Percentiles rank a stretch among this genome's conserved stretches.
Evolutionary conservation across 1,140 invertebrate genomes (phyloP).

Genomic region (Wasmannia auropunctata): DNA sequence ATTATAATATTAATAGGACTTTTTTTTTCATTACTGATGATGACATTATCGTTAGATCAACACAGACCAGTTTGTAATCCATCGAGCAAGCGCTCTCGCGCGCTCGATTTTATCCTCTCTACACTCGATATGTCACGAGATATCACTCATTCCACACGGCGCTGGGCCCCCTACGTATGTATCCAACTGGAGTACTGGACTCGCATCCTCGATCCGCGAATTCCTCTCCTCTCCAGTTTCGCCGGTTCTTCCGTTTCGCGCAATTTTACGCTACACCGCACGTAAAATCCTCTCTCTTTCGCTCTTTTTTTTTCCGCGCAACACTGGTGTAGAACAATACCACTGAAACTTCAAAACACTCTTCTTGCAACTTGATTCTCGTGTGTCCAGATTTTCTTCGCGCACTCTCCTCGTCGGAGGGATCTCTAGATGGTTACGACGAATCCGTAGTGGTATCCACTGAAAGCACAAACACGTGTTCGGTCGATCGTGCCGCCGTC

Average conservation of each 20-base stretch:
- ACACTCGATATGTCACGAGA: slow-evolving; percentile 38
- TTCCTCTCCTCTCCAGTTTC: neutral
- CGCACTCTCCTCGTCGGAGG: neutral
- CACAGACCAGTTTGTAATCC: slow-evolving; percentile 38
- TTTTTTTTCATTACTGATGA: slow-evolving; percentile 9
- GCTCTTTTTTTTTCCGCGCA: neutral
- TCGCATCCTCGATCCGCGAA: neutral
- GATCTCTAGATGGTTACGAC: slow-evolving; percentile 13
- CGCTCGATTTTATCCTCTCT: slow-evolving; percentile 24
- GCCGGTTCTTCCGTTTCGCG: neutral
- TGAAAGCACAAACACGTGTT: slow-evolving; percentile 54
- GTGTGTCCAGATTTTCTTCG: slow-evolving; percentile 10
- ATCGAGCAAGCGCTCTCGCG: slow-evolving; percentile 19
- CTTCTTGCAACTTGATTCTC: slow-evolving; percentile 20
- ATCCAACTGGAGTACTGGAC: slow-evolving; percentile 6
- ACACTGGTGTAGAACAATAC: slow-evolving; percentile 6
- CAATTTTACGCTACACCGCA: neutral
- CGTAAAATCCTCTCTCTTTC: neutral
- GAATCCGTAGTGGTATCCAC: slow-evolving; percentile 1
- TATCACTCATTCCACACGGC: slow-evolving; percentile 30
- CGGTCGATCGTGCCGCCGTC: neutral
- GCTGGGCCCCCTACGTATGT: neutral
- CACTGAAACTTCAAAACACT: slow-evolving; percentile 24
- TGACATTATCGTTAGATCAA: slow-evolving; percentile 20
- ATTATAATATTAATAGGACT: slow-evolving; percentile 37